Conservation (phyloP, 1,140 invertebrate genomes). For the Bombus affinis region DNA sequence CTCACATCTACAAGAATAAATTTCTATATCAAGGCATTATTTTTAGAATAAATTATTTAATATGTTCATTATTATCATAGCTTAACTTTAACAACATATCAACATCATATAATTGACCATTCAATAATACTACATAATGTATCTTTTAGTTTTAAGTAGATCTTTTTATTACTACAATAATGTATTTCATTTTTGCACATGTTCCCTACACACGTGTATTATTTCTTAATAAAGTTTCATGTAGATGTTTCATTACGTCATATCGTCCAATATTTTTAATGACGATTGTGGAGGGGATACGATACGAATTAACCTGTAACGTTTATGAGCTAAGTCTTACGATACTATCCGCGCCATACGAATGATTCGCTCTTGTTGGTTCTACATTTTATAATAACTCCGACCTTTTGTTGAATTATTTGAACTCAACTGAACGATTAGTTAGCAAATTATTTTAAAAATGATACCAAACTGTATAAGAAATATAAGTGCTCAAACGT, state of each 20-base stretch:
- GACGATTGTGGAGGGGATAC: constrained; percentile 17
- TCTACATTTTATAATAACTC: constrained; percentile 19
- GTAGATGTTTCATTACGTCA: constrained; percentile 20
- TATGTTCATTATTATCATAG: neutral
- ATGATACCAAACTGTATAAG: constrained; percentile 78
- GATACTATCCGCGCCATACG: constrained; percentile 48
- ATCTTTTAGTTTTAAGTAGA: neutral
- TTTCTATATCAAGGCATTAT: neutral
- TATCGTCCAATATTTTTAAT: constrained; percentile 16
- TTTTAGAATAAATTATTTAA: neutral
- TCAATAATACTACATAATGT: neutral
- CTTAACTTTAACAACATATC: neutral
- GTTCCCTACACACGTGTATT: neutral
- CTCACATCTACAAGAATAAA: neutral
- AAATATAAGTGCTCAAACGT: constrained; percentile 68
- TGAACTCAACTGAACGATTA: neutral
- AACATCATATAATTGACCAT: neutral
- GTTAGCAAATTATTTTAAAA: constrained; percentile 32
- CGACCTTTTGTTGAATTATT: neutral
- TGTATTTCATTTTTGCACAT: neutral
- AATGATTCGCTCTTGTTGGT: constrained; percentile 16
- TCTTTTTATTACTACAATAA: neutral
- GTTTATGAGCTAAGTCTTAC: constrained; percentile 44
- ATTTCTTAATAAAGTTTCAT: neutral
- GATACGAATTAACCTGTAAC: constrained; percentile 34